phyloP scores from a whole-genome alignment of 2,113 vertebrate species.

The Gallinago undulata region DNA sequence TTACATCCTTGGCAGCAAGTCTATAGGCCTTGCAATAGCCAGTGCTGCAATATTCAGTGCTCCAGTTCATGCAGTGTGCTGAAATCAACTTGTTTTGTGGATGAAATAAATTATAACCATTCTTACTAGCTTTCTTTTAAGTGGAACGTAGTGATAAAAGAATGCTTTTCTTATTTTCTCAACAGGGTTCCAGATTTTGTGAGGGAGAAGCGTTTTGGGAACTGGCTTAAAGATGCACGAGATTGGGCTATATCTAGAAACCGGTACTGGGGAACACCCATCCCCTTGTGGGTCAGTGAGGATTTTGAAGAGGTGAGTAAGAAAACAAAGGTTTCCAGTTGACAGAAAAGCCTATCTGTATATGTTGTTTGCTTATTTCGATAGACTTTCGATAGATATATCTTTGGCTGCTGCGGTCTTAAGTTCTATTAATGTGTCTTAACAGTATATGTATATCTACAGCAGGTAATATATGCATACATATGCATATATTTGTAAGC shows the following conservation, averaged over 20 bases:
- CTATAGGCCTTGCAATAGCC: not conserved
- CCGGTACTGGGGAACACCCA: conserved; percentile 97
- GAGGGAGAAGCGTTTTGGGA: conserved; percentile 93
- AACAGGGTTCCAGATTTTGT: conserved; percentile 96
- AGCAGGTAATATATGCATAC: not conserved
- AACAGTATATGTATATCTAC: not conserved
- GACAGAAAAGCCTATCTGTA: not conserved
- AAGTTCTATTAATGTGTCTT: not conserved
- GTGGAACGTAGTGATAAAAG: not conserved
- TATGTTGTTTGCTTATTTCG: not conserved
- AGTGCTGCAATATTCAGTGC: not conserved
- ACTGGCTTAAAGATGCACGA: conserved; percentile 94
- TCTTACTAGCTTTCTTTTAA: not conserved
- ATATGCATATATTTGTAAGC: not conserved
- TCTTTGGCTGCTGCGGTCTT: not conserved
- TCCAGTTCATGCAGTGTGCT: not conserved
- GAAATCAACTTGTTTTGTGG: not conserved
- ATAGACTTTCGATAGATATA: rapidly evolving
- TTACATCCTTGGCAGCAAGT: not conserved
- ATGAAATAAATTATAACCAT: not conserved
- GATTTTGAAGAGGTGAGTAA: conserved; percentile 91
- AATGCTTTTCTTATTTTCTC: not conserved
- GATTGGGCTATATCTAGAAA: conserved; percentile 97
- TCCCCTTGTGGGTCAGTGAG: conserved; percentile 95
- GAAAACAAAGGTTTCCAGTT: not conserved